Base-by-base conservation (phyloP, 2,888 invertebrate genomes). In the Parnassius orleans region DNA sequence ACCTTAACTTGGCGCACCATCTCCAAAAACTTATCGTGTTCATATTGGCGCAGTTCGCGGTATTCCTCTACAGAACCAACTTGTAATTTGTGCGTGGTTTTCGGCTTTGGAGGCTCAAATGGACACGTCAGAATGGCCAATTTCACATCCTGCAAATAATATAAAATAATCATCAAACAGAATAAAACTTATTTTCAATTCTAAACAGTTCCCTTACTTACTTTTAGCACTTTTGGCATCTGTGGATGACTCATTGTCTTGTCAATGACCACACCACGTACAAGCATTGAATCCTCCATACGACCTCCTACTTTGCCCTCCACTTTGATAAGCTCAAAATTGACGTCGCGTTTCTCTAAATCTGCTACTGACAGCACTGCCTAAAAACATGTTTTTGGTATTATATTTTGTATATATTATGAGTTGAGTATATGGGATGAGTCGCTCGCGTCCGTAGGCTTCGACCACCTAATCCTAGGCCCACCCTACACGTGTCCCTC, bases 31-130 rank as follows among this genome's bases (percentile, higher is more conserved):
- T 99, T 99, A 66, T 98, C 97, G 65, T 95, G 95, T 81, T 99
- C 99, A 79, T 99, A 99, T 71, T 96, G 95, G 9, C 98, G 92
- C 61, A 99, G 93, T 68, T 96, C 96, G 74, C 95, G 95, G 92
- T 99, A 99, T 83, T 99, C 99, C 71, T 98, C 99, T 0, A 98
- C 98, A 0, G 96, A 97, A 56, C 97, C 97, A 10, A 99, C 97
- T 75, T 99, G 98, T 79, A 99, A 94, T 96, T 99, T 99, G 93
- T 99, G 99, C 91, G 99, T 99, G 72, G 99, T 99, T 93, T 99
- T 99, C 2, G 99, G 99, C 93, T 99, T 99, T 58, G 99, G 99
- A 60, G 99, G 99, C 93, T 99, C 99, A 91, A 99, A 99, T 76
- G 99, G 98, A 86, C 99, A 99, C 15, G 99, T 99, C 19, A 99